A percentile compares a stretch with the other conserved stretches of the same genome.
phyloP scores from a whole-genome alignment of 2,888 invertebrate genomes.

The Phoenoteleia sp. region DNA sequence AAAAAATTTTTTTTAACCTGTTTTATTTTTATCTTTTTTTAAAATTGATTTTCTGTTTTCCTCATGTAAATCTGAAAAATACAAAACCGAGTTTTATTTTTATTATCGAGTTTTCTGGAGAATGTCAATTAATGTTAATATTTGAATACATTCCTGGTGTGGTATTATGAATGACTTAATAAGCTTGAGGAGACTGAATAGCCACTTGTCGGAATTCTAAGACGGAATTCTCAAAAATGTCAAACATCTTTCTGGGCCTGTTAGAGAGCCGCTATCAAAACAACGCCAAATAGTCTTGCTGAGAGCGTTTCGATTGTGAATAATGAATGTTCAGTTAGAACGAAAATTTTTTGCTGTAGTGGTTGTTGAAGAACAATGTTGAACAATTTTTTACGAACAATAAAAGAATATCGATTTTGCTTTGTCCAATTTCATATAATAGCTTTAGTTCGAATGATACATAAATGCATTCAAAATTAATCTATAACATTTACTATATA shows the following conservation, averaged over 20 bases:
- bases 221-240: slow-evolving; percentile 49
- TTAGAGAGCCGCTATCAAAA: slow-evolving; percentile 57
- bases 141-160: slow-evolving; percentile 7
- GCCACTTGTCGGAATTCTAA: slow-evolving; percentile 61
- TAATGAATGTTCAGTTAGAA: background rate
- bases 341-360: no score
- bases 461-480: no score
- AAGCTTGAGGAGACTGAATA: slow-evolving; percentile 54
- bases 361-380: no score
- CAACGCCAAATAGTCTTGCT: slow-evolving; percentile 34
- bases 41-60: background rate
- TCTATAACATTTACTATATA: no score
- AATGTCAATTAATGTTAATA: slow-evolving; percentile 11
- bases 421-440: no score
- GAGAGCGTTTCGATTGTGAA: background rate
- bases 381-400: no score
- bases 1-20: no score
- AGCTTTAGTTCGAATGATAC: no score
- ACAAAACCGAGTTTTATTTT: background rate
- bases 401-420: no score
- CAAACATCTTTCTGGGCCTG: slow-evolving; percentile 49
- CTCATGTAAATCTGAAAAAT: no score
- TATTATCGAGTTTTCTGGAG: background rate
- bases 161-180: slow-evolving; percentile 54
- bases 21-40: background rate